These are phyloP conservation scores for Ceratosolen fusciceps DNA, from an alignment of 1,140 invertebrate species.

Conservation along the genomic window DNA sequence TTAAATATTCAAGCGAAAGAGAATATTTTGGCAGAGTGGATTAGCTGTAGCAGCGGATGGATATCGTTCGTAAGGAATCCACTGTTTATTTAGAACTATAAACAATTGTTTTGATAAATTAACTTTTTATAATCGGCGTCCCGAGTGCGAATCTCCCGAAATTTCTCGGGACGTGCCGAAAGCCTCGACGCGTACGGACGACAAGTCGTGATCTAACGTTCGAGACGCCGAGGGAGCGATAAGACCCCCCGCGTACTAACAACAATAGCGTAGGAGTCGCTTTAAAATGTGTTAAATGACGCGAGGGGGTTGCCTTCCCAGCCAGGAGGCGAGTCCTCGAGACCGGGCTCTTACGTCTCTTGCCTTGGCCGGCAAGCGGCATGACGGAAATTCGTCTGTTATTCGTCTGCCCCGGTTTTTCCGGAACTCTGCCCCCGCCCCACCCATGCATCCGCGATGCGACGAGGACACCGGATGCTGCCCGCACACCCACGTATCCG, in stretches of 20 bases:
- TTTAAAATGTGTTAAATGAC: conserved; percentile 2
- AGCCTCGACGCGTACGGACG: too few relatives aligned
- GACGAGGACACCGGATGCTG: conserved; percentile 59
- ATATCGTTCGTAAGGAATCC: too few relatives aligned
- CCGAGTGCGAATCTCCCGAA: too few relatives aligned
- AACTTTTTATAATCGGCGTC: too few relatives aligned
- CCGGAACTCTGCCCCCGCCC: conserved; percentile 19
- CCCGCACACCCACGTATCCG: conserved; percentile 54
- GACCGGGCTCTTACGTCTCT: not conserved
- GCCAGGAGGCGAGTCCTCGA: not conserved
- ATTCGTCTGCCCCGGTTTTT: conserved; percentile 32
- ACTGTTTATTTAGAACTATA: too few relatives aligned
- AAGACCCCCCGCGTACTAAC: not conserved
- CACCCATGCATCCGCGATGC: conserved; percentile 21
- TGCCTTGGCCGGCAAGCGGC: conserved; percentile 19
- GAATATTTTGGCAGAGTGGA: too few relatives aligned
- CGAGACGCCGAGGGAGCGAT: not conserved
- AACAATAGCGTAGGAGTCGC: not conserved
- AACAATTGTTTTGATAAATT: too few relatives aligned
- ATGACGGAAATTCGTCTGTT: conserved; percentile 28
- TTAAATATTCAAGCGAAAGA: too few relatives aligned
- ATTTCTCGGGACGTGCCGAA: too few relatives aligned
- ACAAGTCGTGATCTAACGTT: too few relatives aligned
- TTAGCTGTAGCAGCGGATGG: too few relatives aligned
- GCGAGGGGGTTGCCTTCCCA: too few relatives aligned